Percentiles rank a stretch among this genome's conserved stretches.
Conservation (phyloP, 2,888 invertebrate genomes). For the Reticulitermes lucifugus region DNA sequence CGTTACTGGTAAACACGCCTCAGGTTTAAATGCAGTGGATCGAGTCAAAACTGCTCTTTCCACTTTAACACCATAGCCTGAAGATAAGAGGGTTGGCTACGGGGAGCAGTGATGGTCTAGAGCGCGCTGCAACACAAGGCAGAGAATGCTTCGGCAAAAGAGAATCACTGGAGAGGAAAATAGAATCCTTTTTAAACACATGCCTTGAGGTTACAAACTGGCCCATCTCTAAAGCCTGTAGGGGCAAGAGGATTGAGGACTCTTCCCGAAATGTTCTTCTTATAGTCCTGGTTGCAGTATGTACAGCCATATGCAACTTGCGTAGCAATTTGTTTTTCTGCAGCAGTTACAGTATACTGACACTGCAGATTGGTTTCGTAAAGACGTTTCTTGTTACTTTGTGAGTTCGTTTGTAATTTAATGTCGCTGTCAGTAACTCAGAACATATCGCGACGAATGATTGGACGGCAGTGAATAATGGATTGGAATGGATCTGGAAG, state of each 20-base stretch:
- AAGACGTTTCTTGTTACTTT: no score
- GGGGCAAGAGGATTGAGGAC: no score
- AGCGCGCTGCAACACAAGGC: background rate
- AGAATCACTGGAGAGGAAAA: constrained; percentile 35
- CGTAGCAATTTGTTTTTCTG: no score
- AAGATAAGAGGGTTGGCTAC: background rate
- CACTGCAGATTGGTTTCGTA: no score
- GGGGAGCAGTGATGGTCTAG: constrained; percentile 1
- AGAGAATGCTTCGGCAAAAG: constrained; percentile 28
- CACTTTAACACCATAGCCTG: constrained; percentile 10
- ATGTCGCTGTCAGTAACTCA: no score
- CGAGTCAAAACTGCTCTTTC: background rate
- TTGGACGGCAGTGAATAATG: no score
- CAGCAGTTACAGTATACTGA: no score
- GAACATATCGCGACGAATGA: no score
- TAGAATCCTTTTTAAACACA: constrained; percentile 42
- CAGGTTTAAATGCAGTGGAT: background rate
- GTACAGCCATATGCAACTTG: no score
- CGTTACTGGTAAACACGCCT: background rate
- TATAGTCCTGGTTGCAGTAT: background rate
- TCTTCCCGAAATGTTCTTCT: background rate
- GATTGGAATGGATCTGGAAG: no score
- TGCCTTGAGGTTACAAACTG: constrained; percentile 24
- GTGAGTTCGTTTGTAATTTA: no score
- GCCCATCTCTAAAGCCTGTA: background rate